Conservation (phyloP, 2,113 vertebrate genomes). For the Enhydra lutris region DNA sequence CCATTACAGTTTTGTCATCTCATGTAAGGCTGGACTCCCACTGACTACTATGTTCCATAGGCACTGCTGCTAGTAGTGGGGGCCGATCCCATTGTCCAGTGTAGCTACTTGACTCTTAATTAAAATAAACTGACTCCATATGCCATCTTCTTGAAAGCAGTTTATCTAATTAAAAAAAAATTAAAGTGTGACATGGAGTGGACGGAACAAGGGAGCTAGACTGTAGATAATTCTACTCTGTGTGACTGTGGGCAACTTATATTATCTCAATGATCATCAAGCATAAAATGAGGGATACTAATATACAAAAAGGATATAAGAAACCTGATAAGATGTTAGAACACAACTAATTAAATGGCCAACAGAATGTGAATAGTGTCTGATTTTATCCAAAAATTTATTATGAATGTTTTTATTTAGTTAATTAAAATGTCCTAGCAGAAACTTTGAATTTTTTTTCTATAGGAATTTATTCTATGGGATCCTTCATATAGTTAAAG, state of each 20-base stretch:
- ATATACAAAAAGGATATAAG: not conserved
- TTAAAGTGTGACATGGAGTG: not conserved
- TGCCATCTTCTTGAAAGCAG: not conserved
- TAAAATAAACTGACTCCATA: not conserved
- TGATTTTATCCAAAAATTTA: not conserved
- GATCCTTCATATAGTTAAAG: not conserved
- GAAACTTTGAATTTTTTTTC: not conserved
- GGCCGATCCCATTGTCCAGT: not conserved
- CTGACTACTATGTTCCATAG: rapidly evolving
- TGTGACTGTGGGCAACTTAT: not conserved
- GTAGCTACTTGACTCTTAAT: not conserved
- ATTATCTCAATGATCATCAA: not conserved
- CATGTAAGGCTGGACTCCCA: not conserved
- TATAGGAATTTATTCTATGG: not conserved
- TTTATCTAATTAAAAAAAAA: not conserved
- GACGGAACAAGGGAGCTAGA: not conserved
- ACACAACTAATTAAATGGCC: not conserved
- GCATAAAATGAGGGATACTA: not conserved
- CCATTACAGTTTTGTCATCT: not conserved
- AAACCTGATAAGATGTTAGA: not conserved
- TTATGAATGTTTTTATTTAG: not conserved
- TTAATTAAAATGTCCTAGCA: not conserved
- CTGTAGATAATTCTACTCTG: not conserved
- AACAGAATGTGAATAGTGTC: not conserved
- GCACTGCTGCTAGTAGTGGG: too few relatives aligned